Percentiles rank a stretch among this genome's conserved stretches.
Evolutionary conservation across 2,113 vertebrate genomes (phyloP).

Genomic region (Etheostoma spectabile): DNA sequence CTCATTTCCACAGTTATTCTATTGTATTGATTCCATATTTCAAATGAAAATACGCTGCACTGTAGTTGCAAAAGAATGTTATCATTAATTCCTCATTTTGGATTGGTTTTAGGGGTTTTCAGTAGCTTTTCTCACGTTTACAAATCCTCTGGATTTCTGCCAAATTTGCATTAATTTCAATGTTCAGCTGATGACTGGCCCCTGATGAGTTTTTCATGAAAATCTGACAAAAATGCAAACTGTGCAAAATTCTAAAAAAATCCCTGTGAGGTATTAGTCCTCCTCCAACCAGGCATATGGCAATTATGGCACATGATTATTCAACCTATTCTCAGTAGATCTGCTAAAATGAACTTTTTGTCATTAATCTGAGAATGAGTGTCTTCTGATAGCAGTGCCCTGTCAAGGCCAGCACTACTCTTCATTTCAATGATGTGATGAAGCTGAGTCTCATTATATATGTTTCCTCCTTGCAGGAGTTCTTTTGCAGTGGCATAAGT

Average conservation of each 20-base stretch:
- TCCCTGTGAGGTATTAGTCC: background rate
- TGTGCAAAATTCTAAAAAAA: slow-evolving; percentile 15
- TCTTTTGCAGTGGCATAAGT: slow-evolving; percentile 74
- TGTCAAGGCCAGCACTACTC: background rate
- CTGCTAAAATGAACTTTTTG: background rate
- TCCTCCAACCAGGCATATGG: background rate
- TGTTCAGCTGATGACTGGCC: slow-evolving; percentile 7
- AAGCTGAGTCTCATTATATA: slow-evolving; percentile 62
- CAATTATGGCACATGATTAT: background rate
- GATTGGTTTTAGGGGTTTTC: background rate
- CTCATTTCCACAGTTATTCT: background rate
- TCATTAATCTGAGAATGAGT: background rate
- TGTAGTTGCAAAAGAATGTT: background rate
- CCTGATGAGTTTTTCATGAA: slow-evolving; percentile 22
- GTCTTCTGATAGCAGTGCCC: background rate
- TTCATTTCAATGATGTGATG: slow-evolving; percentile 35
- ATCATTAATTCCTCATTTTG: background rate
- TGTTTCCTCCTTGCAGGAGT: slow-evolving; percentile 85
- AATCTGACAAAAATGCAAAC: slow-evolving; percentile 26
- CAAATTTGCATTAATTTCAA: slow-evolving; percentile 36
- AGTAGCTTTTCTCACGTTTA: background rate
- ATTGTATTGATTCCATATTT: background rate
- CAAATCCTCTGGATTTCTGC: slow-evolving; percentile 22
- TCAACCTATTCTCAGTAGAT: background rate
- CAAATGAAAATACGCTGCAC: background rate